Percentiles rank a stretch among this genome's conserved stretches.
phyloP scores from a whole-genome alignment of 2,888 invertebrate genomes.

The Ethmia dodecea region DNA sequence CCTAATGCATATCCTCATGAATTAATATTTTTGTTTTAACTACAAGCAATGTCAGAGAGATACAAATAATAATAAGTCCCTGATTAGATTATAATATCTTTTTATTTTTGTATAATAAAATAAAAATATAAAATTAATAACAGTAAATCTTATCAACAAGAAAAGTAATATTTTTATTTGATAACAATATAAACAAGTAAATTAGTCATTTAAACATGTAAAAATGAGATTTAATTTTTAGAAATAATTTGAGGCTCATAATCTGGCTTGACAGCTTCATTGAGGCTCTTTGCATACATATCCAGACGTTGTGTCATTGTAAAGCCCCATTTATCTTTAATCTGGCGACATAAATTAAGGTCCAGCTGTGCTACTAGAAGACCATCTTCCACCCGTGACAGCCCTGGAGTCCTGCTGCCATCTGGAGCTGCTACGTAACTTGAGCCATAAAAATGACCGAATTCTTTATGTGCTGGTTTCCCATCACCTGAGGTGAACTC shows the following conservation, averaged over 20 bases:
- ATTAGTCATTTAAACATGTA: background rate
- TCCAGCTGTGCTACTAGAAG: slow-evolving; percentile 93
- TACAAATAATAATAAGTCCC: too few species aligned
- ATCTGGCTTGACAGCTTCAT: slow-evolving; percentile 44
- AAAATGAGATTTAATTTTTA: slow-evolving; percentile 14
- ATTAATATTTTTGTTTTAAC: too few species aligned
- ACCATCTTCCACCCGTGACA: slow-evolving; percentile 90
- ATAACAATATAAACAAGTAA: slow-evolving; percentile 1
- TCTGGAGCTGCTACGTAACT: slow-evolving; percentile 97
- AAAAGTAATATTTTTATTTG: background rate
- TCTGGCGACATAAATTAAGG: slow-evolving; percentile 95
- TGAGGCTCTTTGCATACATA: slow-evolving; percentile 89
- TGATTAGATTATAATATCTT: too few species aligned
- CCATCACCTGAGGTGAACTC: slow-evolving; percentile 79
- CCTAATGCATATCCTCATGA: too few species aligned
- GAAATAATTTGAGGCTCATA: slow-evolving; percentile 48
- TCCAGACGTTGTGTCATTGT: slow-evolving; percentile 97
- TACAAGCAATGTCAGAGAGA: too few species aligned
- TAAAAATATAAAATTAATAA: background rate
- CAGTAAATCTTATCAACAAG: background rate
- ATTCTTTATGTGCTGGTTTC: slow-evolving; percentile 88
- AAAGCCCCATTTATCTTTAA: slow-evolving; percentile 97
- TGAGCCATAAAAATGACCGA: slow-evolving; percentile 98
- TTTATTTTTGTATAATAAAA: background rate
- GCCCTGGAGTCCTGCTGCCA: slow-evolving; percentile 92